Conservation (phyloP, 2,888 invertebrate genomes). For the Deilephila porcellus region DNA sequence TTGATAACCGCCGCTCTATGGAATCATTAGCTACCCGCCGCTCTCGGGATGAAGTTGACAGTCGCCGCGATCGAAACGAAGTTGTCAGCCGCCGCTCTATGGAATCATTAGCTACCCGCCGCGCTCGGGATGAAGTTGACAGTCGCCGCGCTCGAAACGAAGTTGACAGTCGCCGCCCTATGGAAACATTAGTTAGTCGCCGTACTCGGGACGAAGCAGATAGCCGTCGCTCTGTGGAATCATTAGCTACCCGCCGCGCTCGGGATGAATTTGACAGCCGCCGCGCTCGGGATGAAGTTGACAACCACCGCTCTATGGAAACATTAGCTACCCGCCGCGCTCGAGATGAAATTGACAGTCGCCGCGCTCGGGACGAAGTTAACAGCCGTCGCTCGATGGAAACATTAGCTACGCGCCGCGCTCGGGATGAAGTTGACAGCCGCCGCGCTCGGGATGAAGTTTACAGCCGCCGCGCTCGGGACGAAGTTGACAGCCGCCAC, state of each 20-base stretch:
- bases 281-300: not conserved
- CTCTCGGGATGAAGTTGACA: conserved; percentile 36
- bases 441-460: not conserved
- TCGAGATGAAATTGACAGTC: not conserved
- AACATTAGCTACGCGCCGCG: not conserved
- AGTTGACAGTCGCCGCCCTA: not conserved
- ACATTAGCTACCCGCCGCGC: not conserved
- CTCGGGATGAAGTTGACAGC: not conserved
- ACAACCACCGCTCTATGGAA: not conserved
- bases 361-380: not conserved
- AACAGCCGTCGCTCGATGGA: not conserved
- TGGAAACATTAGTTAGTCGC: not conserved
- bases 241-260: not conserved
- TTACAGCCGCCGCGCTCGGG: not conserved
- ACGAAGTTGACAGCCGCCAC: not conserved
- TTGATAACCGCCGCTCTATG: not conserved
- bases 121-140: not conserved
- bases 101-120: conserved; percentile 2
- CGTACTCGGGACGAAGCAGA: not conserved
- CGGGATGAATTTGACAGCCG: too few species aligned
- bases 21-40: not conserved
- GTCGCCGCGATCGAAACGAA: conserved; percentile 31
- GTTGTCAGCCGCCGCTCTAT: conserved; percentile 23
- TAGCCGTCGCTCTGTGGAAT: not conserved
- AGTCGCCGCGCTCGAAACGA: not conserved